These are phyloP conservation scores for Drosophila elegans DNA, from an alignment of 1,140 invertebrate genomes.

Conservation along the genomic window DNA sequence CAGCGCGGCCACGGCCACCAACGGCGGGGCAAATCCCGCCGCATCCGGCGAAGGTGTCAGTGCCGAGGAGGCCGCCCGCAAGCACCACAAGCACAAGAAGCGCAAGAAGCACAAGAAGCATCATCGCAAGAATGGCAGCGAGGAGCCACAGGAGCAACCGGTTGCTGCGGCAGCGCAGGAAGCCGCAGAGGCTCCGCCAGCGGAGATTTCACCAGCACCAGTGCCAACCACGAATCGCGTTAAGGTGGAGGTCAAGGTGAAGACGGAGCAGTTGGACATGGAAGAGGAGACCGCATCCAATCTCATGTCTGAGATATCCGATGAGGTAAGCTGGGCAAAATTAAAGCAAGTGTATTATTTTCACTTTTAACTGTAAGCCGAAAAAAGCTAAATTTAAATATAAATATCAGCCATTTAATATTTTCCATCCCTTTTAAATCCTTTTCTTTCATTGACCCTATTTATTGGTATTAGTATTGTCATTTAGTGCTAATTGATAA, in stretches of 20 bases:
- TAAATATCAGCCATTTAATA: too few species aligned
- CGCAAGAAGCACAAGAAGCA: slow-evolving; percentile 92
- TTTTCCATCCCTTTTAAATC: too few species aligned
- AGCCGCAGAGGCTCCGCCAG: slow-evolving; percentile 1
- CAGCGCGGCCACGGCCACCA: slow-evolving; percentile 64
- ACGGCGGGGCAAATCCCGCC: slow-evolving; percentile 17
- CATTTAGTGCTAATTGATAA: too few species aligned
- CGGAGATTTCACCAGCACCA: slow-evolving; percentile 4
- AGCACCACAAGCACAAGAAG: slow-evolving; percentile 90
- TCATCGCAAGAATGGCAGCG: slow-evolving; percentile 86
- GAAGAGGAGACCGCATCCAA: slow-evolving; percentile 79
- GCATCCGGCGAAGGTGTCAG: slow-evolving; percentile 30
- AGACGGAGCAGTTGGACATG: slow-evolving; percentile 74
- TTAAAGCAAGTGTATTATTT: neutral
- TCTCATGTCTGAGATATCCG: slow-evolving; percentile 79
- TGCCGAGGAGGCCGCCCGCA: slow-evolving; percentile 88
- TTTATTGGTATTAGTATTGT: too few species aligned
- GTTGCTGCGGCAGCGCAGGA: slow-evolving; percentile 13
- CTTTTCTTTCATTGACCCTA: too few species aligned
- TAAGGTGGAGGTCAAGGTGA: slow-evolving; percentile 72
- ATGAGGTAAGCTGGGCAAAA: slow-evolving; percentile 59
- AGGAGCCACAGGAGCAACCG: slow-evolving; percentile 53
- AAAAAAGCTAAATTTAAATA: too few species aligned
- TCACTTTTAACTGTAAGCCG: too few species aligned
- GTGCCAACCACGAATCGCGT: slow-evolving; percentile 40